Evolutionary conservation across 2,113 vertebrate genomes (phyloP).

Genomic region (Cairina moschata): DNA sequence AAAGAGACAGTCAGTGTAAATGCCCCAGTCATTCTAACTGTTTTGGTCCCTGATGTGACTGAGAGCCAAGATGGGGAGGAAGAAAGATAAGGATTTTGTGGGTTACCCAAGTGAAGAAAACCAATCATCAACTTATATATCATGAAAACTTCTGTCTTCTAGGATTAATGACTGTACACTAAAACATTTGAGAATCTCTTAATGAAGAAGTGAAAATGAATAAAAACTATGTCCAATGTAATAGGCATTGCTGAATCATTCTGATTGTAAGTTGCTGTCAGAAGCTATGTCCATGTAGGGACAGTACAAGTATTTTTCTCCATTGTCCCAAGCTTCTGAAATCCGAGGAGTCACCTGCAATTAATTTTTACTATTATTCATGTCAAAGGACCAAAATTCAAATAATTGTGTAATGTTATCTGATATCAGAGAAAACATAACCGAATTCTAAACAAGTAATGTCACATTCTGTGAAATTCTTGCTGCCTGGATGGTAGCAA

Average conservation of each 20-base stretch:
- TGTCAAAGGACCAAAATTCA: slow-evolving; percentile 23
- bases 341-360: background rate
- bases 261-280: background rate
- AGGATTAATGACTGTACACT: background rate
- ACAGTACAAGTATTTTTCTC: background rate
- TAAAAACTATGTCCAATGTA: background rate
- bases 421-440: slow-evolving; percentile 34
- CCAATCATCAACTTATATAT: background rate
- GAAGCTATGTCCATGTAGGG: background rate
- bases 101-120: background rate
- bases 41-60: background rate
- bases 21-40: background rate
- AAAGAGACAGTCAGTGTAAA: background rate
- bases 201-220: background rate
- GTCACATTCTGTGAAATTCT: slow-evolving; percentile 1
- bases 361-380: background rate
- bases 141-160: background rate
- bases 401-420: slow-evolving; percentile 18
- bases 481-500: background rate
- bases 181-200: background rate
- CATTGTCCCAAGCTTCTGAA: background rate
- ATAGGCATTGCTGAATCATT: background rate
- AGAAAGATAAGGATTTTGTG: background rate
- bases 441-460: slow-evolving; percentile 28
- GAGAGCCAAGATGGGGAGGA: background rate